These are phyloP conservation scores for Leptopilina boulardi DNA, from an alignment of 1,140 invertebrate genomes.

Conservation along the genomic window DNA sequence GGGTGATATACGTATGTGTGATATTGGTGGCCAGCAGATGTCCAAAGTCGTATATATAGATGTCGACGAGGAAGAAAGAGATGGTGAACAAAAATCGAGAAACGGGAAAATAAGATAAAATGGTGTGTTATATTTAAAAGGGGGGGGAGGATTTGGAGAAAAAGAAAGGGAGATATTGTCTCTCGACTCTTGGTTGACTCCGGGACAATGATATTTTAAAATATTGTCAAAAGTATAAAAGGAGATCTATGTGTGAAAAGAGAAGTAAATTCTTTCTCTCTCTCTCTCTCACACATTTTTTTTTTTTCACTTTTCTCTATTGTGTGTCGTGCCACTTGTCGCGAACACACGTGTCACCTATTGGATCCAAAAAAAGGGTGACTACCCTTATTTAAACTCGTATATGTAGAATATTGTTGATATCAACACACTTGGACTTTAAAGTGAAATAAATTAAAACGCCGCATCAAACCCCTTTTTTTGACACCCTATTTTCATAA, in stretches of 20 bases:
- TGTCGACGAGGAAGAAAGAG: slow-evolving; percentile 42
- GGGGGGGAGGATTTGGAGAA: too few species aligned
- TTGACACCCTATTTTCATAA: slow-evolving; percentile 40
- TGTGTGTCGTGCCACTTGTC: slow-evolving; percentile 71
- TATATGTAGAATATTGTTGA: slow-evolving; percentile 46
- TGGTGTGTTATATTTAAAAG: too few species aligned
- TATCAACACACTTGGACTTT: slow-evolving; percentile 64
- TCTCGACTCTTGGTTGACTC: slow-evolving; percentile 65
- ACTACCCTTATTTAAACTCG: slow-evolving; percentile 44
- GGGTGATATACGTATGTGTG: slow-evolving; percentile 68
- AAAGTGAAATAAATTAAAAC: slow-evolving; percentile 74
- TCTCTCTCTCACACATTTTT: too few species aligned
- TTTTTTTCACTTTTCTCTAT: slow-evolving; percentile 15
- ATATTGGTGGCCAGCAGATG: slow-evolving; percentile 75
- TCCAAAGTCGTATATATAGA: slow-evolving; percentile 66
- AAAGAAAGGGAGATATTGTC: slow-evolving; percentile 69
- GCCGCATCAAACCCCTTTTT: slow-evolving; percentile 52
- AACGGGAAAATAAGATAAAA: slow-evolving; percentile 45
- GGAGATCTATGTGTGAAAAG: slow-evolving; percentile 53
- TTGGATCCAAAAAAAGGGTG: slow-evolving; percentile 65
- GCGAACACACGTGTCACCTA: slow-evolving; percentile 72
- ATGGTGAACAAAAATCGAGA: slow-evolving; percentile 45
- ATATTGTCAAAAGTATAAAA: slow-evolving; percentile 73
- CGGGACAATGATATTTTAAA: slow-evolving; percentile 72
- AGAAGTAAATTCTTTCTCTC: slow-evolving; percentile 41